phyloP scores from a whole-genome alignment of 2,888 invertebrate genomes.

The Morpho achilles region DNA sequence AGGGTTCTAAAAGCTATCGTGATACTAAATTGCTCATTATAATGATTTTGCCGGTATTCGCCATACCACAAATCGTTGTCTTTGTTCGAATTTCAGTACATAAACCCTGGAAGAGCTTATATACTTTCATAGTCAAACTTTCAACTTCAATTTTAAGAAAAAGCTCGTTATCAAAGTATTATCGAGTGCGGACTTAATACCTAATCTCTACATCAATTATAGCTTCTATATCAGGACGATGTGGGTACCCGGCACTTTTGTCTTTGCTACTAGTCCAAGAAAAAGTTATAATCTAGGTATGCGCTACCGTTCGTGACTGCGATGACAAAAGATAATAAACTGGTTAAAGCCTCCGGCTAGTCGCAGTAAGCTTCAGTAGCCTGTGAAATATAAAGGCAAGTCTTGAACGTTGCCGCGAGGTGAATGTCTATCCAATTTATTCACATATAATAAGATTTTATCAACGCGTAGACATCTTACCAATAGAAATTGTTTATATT shows the following conservation, averaged over 20 bases:
- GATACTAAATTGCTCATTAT: too few species aligned
- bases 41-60: too few species aligned
- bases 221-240: too few species aligned
- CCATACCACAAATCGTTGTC: too few species aligned
- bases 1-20: too few species aligned
- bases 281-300: slow-evolving; percentile 12
- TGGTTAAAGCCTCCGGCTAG: slow-evolving; percentile 11
- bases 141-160: too few species aligned
- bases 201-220: too few species aligned
- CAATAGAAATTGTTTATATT: background rate
- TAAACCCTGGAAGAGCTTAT: too few species aligned
- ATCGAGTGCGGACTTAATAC: too few species aligned
- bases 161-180: too few species aligned
- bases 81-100: too few species aligned
- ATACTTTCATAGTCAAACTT: too few species aligned
- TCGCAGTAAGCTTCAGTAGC: slow-evolving; percentile 4
- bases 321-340: slow-evolving; percentile 22
- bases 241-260: background rate
- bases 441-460: background rate
- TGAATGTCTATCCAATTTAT: slow-evolving; percentile 1
- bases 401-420: slow-evolving; percentile 1
- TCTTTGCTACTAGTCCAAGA: background rate
- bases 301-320: slow-evolving; percentile 26
- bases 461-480: background rate
- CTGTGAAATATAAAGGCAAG: background rate